Conservation (phyloP, 2,113 vertebrate species). For the Pomatostomus ruficeps region DNA sequence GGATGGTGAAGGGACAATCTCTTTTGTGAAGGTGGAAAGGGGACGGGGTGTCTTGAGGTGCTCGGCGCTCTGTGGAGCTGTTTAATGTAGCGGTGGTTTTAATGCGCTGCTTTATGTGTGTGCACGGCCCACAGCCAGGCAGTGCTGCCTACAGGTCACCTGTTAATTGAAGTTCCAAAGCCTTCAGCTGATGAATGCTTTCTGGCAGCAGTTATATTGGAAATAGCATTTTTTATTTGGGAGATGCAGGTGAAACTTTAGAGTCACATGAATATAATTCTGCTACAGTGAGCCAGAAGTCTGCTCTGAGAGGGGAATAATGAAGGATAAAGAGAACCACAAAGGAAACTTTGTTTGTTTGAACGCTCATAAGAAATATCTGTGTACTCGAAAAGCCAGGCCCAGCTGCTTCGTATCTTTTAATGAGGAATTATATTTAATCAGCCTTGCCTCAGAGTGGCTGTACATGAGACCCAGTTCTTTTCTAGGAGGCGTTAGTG, state of each 20-base stretch:
- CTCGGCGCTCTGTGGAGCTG: not conserved
- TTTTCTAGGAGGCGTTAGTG: not conserved
- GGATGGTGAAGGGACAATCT: not conserved
- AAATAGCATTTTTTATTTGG: not conserved
- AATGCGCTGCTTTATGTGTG: not conserved
- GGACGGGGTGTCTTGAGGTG: not conserved
- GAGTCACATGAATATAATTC: not conserved
- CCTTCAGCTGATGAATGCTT: not conserved
- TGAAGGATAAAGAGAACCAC: not conserved
- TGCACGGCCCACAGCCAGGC: not conserved
- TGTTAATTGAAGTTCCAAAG: conserved; percentile 10
- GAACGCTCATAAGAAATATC: not conserved
- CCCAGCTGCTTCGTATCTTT: not conserved
- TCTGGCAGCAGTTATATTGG: not conserved
- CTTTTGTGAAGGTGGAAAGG: not conserved
- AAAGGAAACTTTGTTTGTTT: not conserved
- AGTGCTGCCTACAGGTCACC: not conserved
- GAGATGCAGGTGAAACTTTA: not conserved
- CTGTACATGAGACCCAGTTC: not conserved
- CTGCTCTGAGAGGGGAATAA: not conserved
- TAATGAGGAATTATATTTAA: conserved; percentile 23
- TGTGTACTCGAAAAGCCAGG: not conserved
- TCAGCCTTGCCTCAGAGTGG: not conserved
- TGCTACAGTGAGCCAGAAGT: not conserved
- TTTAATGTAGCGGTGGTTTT: not conserved